A percentile compares a stretch with the other conserved stretches of the same genome.
These are phyloP conservation scores for Trichopoda pennipes DNA, from an alignment of 2,888 invertebrate genomes.

Conservation along the genomic window DNA sequence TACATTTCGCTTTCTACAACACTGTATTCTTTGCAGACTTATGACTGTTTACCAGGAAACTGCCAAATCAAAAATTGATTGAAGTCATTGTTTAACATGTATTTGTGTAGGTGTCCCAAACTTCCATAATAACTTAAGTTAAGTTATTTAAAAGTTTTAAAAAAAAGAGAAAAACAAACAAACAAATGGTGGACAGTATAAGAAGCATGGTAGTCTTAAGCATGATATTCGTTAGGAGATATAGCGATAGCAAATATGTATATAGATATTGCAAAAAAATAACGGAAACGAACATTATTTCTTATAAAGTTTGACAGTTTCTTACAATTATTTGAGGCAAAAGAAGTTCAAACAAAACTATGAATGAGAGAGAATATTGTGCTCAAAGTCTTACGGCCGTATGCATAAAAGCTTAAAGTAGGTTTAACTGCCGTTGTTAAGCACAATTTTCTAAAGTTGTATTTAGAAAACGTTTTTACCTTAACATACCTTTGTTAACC, in stretches of 20 bases:
- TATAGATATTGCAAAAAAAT: background rate
- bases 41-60: background rate
- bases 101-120: slow-evolving; percentile 27
- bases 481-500: no score
- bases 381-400: slow-evolving; percentile 1
- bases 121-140: slow-evolving; percentile 28
- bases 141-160: slow-evolving; percentile 18
- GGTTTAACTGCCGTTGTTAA: no score
- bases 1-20: background rate
- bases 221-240: slow-evolving; percentile 5
- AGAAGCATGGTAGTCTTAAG: slow-evolving; percentile 5
- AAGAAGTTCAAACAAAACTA: background rate
- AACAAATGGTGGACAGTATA: no score
- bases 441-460: no score
- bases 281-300: slow-evolving; percentile 40
- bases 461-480: no score
- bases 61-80: slow-evolving; percentile 58
- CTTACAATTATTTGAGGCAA: slow-evolving; percentile 26
- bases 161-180: background rate
- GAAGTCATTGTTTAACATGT: slow-evolving; percentile 20
- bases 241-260: background rate
- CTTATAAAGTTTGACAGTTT: slow-evolving; percentile 32
- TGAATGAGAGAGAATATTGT: slow-evolving; percentile 2
- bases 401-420: no score
- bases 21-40: background rate